Evolutionary conservation across 2,888 invertebrate genomes (phyloP), one percentile per base, ranked within the genome.

Genomic region (Erebia aethiops): DNA sequence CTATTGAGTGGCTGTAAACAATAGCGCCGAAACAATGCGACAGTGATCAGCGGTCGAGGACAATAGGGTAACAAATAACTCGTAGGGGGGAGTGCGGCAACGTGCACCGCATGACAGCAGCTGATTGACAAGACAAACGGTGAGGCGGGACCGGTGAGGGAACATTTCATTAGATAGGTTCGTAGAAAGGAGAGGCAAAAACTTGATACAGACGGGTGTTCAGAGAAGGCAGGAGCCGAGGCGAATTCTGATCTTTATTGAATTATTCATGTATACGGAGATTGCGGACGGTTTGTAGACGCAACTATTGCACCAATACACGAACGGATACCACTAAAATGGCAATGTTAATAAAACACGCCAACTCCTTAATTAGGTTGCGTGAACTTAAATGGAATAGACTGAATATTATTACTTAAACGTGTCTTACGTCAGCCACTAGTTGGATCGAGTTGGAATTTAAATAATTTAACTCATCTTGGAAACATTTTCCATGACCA

Each of bases 41-140:
- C 89, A 86, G 84, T 87, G 88, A 89, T 88, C 86, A 84, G 83
- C 83, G 80, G 82, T 81, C 80, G 82, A 82, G 82, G 81, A 92
- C 91, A 92, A 92, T 92, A 83, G 88, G 84, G 84, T 83, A 91
- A 91, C 91, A 88, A 90, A 90, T 91, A 90, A 89, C 87, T 88
- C 84, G 41, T 80, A 82, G 77, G 83, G 85, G 87, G 87, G 87
- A 88, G 86, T 82, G 82, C 83, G 84, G 81, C 84, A 83, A 81
- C 80, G 82, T 80, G 80, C 82, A 79, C 75, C 75, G 79, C 78
- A 67, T 79, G 80, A 81, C 84, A 81, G 80, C 83, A 79, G 77
- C 80, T 90, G 90, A 92, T 87, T 90, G 91, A 91, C 91, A 91
- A 87, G 84, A 92, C 91, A 91, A 92, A 91, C 88, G 86, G 75